Conservation (phyloP, 1,140 invertebrate genomes). For the Thalassaphorura encarpata region DNA sequence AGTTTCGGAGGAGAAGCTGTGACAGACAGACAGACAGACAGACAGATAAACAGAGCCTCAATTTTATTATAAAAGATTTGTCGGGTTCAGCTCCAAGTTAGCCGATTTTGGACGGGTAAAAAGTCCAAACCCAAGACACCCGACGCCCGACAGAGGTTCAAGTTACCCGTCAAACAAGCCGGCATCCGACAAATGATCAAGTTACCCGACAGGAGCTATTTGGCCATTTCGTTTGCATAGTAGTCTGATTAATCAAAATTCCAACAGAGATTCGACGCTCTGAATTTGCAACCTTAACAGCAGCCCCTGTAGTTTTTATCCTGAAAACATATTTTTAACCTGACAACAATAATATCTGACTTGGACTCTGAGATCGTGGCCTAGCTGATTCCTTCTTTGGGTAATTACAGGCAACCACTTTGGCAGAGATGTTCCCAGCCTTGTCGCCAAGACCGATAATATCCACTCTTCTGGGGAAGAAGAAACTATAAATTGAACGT, state of each 20-base stretch:
- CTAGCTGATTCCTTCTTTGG: constrained; percentile 19
- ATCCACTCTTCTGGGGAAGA: constrained; percentile 20
- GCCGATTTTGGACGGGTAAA: too few species aligned
- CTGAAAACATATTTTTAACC: constrained; percentile 79
- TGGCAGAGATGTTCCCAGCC: constrained; percentile 9
- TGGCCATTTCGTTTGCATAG: constrained; percentile 58
- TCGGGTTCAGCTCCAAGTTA: too few species aligned
- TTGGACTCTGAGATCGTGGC: constrained; percentile 23
- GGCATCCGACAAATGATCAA: too few species aligned
- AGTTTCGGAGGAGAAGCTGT: too few species aligned
- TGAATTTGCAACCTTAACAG: constrained; percentile 28
- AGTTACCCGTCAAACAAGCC: too few species aligned
- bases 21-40: too few species aligned
- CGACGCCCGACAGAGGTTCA: too few species aligned
- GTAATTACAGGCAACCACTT: constrained; percentile 18
- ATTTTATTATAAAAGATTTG: too few species aligned
- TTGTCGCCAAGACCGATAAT: constrained; percentile 31
- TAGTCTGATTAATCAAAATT: constrained; percentile 67
- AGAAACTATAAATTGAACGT: constrained; percentile 13
- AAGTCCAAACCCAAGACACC: too few species aligned
- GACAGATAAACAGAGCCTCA: too few species aligned
- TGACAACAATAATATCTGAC: constrained; percentile 46
- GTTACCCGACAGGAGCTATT: constrained; percentile 68
- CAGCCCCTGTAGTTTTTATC: constrained; percentile 39
- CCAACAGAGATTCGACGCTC: constrained; percentile 44